Base-by-base conservation (phyloP, 2,113 vertebrate genomes). In the Acanthochromis polyacanthus region DNA sequence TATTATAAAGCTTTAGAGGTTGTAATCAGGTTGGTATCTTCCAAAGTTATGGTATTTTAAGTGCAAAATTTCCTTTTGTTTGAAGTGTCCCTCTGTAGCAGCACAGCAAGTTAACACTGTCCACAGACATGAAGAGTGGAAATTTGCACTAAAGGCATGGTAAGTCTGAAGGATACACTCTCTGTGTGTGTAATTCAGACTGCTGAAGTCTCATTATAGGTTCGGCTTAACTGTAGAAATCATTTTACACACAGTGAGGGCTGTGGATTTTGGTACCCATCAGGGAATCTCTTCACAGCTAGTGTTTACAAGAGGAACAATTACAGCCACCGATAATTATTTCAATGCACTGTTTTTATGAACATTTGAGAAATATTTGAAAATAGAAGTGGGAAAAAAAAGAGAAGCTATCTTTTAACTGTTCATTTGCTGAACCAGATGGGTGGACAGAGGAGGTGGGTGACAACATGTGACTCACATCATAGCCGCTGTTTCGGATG, bases 401-500 rank as follows among this genome's bases (percentile, higher is more conserved):
- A n/a, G 23, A 20, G 23, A 38, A 16, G 3, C 16, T 40, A 43
- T 46, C 20, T 48, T 63, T 70, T 19, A 71, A 58, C 53, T 58
- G 11, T 28, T 50, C 43, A n/a, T 19, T 52, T 43, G 28, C 68
- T 58, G 30, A 71, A 71, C 30, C 22, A 36, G 38, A 32, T 61
- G 10, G 20, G 14, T 23, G 65, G 20, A 45, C 25, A 19, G 22
- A 30, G n/a, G 76, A 10, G 38, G 43, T 65, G 16, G 45, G 38
- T 43, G 56, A 58, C 46, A 12, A 63, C 53, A 55, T 23, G 46
- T 45, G 79, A 96, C 98, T 96, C 85, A 99, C 98, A 2, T 99
- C 98, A 9, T 99, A 99, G 83, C 98, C 98, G 3, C 96, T 99
- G 94, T 99, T 99, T 1, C 97, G 94, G 61, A 99, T 99, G 64